These are phyloP conservation scores for Alcis repandata DNA, from an alignment of 2,888 invertebrate species.

Conservation along the genomic window DNA sequence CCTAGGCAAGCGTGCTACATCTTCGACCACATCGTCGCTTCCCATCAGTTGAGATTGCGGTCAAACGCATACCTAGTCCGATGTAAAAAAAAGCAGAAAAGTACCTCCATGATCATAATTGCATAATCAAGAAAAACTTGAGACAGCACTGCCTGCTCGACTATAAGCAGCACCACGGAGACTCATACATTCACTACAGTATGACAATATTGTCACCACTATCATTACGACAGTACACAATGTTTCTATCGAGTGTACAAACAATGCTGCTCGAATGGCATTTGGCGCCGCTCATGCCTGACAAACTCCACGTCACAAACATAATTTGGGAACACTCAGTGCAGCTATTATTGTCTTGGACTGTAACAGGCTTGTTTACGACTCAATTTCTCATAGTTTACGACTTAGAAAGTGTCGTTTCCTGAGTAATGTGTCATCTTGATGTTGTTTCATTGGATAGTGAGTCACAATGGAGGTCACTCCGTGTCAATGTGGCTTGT, in stretches of 20 bases:
- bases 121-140: background rate
- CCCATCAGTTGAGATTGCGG: no score
- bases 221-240: constrained; percentile 8
- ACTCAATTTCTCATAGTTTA: constrained; percentile 55
- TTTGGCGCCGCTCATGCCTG: constrained; percentile 54
- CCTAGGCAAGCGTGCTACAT: no score
- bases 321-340: constrained; percentile 66
- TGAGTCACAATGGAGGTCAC: constrained; percentile 33
- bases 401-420: constrained; percentile 46
- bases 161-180: background rate
- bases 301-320: constrained; percentile 37
- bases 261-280: constrained; percentile 45
- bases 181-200: no score
- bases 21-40: no score
- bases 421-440: constrained; percentile 35
- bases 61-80: no score
- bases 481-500: constrained; percentile 19
- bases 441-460: constrained; percentile 25
- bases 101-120: background rate
- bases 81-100: no score
- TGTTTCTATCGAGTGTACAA: constrained; percentile 12
- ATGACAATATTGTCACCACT: constrained; percentile 6
- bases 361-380: constrained; percentile 60
- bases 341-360: constrained; percentile 65
- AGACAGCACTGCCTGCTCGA: background rate